These are phyloP conservation scores for Barbus barbus DNA, from an alignment of 2,113 vertebrate genomes.

Conservation along the genomic window DNA sequence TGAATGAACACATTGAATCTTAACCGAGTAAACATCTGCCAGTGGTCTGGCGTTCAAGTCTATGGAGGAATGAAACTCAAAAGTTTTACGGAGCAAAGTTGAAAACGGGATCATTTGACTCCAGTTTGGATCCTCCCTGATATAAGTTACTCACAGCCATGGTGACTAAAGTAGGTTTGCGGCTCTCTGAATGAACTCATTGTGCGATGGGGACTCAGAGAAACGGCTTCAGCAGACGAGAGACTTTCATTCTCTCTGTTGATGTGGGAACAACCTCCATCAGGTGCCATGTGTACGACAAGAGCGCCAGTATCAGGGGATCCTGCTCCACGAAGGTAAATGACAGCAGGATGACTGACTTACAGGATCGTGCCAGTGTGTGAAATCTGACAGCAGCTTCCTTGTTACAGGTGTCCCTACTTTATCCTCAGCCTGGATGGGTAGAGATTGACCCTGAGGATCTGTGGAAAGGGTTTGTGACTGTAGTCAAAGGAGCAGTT, in stretches of 20 bases:
- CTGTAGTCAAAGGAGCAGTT: constrained; percentile 86
- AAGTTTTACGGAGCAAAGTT: not conserved
- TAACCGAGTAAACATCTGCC: not conserved
- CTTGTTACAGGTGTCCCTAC: constrained; percentile 75
- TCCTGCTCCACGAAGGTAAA: constrained; percentile 80
- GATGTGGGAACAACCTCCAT: constrained; percentile 88
- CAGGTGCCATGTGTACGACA: constrained; percentile 90
- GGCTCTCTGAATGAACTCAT: not conserved
- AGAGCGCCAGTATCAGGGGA: constrained; percentile 76
- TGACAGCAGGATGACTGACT: not conserved
- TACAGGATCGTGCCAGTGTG: not conserved
- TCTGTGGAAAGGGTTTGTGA: constrained; percentile 85
- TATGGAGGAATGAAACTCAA: not conserved
- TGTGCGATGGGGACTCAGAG: constrained; percentile 66
- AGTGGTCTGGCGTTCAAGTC: not conserved
- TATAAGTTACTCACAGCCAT: not conserved
- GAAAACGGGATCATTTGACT: not conserved
- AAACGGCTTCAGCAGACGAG: constrained; percentile 64
- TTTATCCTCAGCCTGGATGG: constrained; percentile 82
- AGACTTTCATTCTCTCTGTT: constrained; percentile 80
- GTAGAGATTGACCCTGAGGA: constrained; percentile 91
- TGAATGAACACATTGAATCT: not conserved
- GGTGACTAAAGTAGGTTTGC: not conserved
- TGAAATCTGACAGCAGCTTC: not conserved
- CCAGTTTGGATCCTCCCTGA: not conserved